Evolutionary conservation across 2,797 vertebrate genomes (phyloP).

Genomic region (Ciconia nigra): DNA sequence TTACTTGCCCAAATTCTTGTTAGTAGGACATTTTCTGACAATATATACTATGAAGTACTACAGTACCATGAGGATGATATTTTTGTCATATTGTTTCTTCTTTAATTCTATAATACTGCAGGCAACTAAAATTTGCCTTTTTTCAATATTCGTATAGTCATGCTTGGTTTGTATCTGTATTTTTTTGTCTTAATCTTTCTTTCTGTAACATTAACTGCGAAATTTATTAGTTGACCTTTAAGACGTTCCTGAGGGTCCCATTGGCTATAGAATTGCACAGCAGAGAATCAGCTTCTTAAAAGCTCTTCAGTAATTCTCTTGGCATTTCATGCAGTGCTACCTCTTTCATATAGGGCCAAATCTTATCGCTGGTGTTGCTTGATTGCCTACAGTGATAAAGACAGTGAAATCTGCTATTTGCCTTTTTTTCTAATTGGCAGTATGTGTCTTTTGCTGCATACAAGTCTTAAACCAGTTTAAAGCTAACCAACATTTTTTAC

Average conservation of each 20-base stretch:
- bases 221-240: background rate
- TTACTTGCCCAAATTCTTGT: background rate
- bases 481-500: background rate
- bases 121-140: background rate
- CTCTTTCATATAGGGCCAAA: background rate
- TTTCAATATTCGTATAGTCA: background rate
- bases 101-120: background rate
- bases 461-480: background rate
- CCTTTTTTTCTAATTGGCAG: background rate
- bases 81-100: background rate
- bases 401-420: background rate
- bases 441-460: background rate
- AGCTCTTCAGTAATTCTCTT: background rate
- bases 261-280: background rate
- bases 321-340: background rate
- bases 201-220: background rate
- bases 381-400: background rate
- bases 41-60: background rate
- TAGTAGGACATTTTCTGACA: background rate
- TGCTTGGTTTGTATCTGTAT: background rate
- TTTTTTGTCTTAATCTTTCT: background rate
- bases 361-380: background rate
- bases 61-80: background rate
- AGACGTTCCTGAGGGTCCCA: background rate
- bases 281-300: background rate